phyloP scores from a whole-genome alignment of 2,888 invertebrate genomes.

The Rapana venosa region DNA sequence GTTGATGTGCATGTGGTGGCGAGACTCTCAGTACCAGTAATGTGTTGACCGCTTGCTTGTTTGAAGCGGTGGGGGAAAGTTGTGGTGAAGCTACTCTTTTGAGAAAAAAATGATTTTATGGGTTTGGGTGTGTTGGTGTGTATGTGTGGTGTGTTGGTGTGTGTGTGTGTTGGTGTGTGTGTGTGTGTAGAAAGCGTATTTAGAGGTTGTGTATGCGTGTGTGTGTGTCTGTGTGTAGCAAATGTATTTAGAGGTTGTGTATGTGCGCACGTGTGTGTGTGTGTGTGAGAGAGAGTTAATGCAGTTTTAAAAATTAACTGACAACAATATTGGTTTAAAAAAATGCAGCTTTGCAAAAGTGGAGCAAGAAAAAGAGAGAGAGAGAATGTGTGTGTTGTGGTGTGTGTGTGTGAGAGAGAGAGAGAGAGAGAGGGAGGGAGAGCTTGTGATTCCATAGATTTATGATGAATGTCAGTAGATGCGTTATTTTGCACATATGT shows the following conservation, averaged over 20 bases:
- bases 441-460: neutral
- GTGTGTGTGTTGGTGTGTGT: constrained; percentile 18
- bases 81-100: neutral
- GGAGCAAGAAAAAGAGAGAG: neutral
- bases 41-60: neutral
- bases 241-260: neutral
- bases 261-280: neutral
- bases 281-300: neutral
- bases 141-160: constrained; percentile 14
- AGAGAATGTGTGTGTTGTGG: neutral
- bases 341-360: too few relatives aligned
- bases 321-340: too few relatives aligned
- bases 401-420: constrained; percentile 18
- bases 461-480: too few relatives aligned
- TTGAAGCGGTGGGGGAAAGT: neutral
- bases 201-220: neutral
- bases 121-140: neutral
- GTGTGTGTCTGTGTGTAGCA: neutral
- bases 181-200: neutral
- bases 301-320: too few relatives aligned
- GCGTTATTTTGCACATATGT: too few relatives aligned
- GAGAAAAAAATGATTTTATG: neutral
- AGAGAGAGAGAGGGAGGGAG: neutral
- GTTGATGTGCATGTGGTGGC: neutral
- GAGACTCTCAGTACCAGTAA: neutral